Conservation (phyloP, 2,888 invertebrate genomes). For the Trachelus tabidus region DNA sequence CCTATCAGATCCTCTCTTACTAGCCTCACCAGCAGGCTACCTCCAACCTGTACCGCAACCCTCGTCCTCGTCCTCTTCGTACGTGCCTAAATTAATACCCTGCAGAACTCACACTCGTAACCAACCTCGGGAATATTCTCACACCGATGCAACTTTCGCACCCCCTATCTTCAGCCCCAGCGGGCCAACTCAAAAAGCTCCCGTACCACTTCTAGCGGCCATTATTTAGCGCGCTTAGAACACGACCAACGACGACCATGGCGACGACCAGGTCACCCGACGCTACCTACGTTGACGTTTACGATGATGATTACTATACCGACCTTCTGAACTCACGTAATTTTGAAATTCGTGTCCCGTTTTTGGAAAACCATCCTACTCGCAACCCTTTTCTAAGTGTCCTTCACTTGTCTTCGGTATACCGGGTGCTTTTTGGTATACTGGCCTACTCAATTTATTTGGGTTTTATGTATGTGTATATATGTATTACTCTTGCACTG, state of each 20-base stretch:
- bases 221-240: conserved; percentile 65
- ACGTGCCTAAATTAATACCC: conserved; percentile 62
- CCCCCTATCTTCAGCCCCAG: conserved; percentile 18
- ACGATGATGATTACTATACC: background rate
- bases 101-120: conserved; percentile 26
- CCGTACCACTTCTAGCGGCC: conserved; percentile 60
- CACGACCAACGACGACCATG: conserved; percentile 34
- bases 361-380: background rate
- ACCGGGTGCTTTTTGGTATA: background rate
- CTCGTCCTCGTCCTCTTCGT: conserved; percentile 14
- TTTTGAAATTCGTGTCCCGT: background rate
- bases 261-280: background rate
- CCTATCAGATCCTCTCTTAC: background rate
- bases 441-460: background rate
- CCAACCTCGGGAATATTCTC: conserved; percentile 25
- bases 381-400: background rate
- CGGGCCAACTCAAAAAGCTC: conserved; percentile 25
- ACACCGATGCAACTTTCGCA: conserved; percentile 40
- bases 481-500: background rate
- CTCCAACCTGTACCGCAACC: background rate
- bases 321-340: background rate
- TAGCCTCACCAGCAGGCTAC: background rate
- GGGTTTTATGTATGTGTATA: background rate
- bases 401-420: background rate
- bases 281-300: background rate